Evolutionary conservation across 1,140 invertebrate species (phyloP), one percentile per base, ranked within the genome.

Genomic region (Pachyrhynchus sulphureomaculatus): DNA sequence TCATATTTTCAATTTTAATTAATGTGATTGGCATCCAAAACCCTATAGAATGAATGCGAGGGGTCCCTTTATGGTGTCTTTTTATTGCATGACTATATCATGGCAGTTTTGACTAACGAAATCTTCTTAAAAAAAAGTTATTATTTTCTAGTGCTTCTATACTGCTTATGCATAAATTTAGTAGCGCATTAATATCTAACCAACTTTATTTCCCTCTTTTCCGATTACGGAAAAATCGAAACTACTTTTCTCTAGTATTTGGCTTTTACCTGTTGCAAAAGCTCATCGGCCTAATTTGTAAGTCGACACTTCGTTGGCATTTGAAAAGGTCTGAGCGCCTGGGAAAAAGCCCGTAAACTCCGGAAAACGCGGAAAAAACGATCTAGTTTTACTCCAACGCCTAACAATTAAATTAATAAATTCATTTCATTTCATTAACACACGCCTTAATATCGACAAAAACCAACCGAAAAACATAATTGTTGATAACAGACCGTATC

Each of bases 401-500:
- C 49, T 53, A 53, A 51, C 18, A 53, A 53, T 53, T 36, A 57
- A 47, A 57, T 57, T 57, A 57, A 47, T 12, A 54, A 41, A 42
- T 34, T 59, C 47, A 49, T 41, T 57, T 59, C 47, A 49, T 41
- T 57, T 32, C 21, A 17, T 45, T 57, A 32, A 32, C 42, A n/a
- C 39, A 18, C 39, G 10, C 36, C 10, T 13, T 29, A n/a, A n/a
- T n/a, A 51, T 33, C 8, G 42, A 45, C 15, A 13, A 23, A 23
- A 45, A 12, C 10, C 21, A 45, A 18, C 15, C 3, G 42, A 4
- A 12, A 23, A 20, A 18, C 4, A 45, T 13, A 3, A 18, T 21
- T 18, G 18, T 18, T n/a, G 42, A 45, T 23, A 45, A 18, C n/a
- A 5, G n/a, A 17, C 42, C 4, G 15, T n/a, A 26, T 45, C n/a